Evolutionary conservation across 2,113 vertebrate genomes (phyloP), one percentile per base, ranked within the genome.

Genomic region (Elgaria multicarinata): DNA sequence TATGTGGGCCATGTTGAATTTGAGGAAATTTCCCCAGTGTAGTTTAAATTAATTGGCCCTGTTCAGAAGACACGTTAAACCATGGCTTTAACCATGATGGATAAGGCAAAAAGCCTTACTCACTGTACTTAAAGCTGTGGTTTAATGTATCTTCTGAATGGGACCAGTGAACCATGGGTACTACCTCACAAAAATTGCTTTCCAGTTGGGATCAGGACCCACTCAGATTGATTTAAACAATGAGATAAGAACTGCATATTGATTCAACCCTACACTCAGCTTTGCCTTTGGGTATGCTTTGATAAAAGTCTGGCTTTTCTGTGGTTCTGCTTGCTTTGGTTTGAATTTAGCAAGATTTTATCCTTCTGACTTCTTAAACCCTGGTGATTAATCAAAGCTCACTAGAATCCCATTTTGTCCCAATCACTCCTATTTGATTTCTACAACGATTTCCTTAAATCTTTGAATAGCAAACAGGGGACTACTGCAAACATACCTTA

Each of bases 401-500:
- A 39, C 20, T 87, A 26, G 58, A 67, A 78, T 67, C 58, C 28
- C n/a, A 0, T 62, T 78, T 46, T 50, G 28, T 12, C 16, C 39
- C n/a, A 82, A 5, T 75, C 46, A 10, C 36, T 69, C 8, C 28
- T 46, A 67, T 20, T 28, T 33, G 39, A 83, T 69, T 67, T 64
- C 62, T 67, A 44, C 24, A 66, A 31, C 26, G 31, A 33, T 31
- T 69, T 83, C 82, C 71, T 44, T 58, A 75, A 28, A 85, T 74
- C 24, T 26, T 67, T 87, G 42, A 67, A 22, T 22, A 86, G 39
- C 85, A 58, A 31, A 58, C 28, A 66, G 31, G 72, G 28, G 12
- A 13, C 22, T 46, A 24, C 20, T 53, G 31, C 26, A 67, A 67
- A 66, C 33, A n/a, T 90, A 89, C 91, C 90, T 12, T 76, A 91